Percentiles rank a stretch among this genome's conserved stretches.
These are phyloP conservation scores for Lindbergichthys nudifrons DNA, from an alignment of 2,797 vertebrate genomes.

Conservation along the genomic window DNA sequence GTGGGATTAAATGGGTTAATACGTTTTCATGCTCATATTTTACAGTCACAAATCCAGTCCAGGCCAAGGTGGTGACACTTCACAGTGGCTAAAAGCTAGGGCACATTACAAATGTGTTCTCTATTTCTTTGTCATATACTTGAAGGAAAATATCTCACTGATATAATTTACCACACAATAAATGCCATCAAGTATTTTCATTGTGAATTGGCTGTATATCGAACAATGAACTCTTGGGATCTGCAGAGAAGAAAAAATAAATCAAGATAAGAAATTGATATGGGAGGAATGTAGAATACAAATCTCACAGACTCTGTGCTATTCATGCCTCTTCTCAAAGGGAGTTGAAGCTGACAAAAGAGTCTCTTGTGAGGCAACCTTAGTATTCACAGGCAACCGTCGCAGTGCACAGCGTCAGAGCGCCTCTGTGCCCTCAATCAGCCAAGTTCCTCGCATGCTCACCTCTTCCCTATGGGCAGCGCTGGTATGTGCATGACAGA, in stretches of 20 bases:
- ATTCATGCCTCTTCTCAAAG: conserved; percentile 53
- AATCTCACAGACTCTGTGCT: conserved; percentile 44
- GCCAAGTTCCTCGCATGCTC: conserved; percentile 71
- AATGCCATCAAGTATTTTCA: conserved; percentile 14
- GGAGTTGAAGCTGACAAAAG: conserved; percentile 63
- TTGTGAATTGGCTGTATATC: background rate
- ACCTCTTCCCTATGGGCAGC: conserved; percentile 72
- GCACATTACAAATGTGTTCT: conserved; percentile 26
- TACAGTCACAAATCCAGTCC: conserved; percentile 14
- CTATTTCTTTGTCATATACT: conserved; percentile 8
- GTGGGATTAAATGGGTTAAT: background rate
- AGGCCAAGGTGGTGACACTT: conserved; percentile 10
- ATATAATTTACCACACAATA: conserved; percentile 8
- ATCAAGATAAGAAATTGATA: conserved; percentile 24
- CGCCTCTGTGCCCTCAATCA: conserved; percentile 70
- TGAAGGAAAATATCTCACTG: conserved; percentile 2
- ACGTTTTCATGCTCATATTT: conserved; percentile 19
- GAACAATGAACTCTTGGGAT: background rate
- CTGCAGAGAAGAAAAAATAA: conserved; percentile 17
- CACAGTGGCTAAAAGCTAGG: background rate
- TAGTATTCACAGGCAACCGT: conserved; percentile 63
- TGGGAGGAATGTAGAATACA: conserved; percentile 28
- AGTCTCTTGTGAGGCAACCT: conserved; percentile 59
- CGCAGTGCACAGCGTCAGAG: conserved; percentile 23
- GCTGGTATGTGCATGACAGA: conserved; percentile 74